These are phyloP conservation scores for Synanthedon vespiformis DNA, from an alignment of 2,888 invertebrate genomes.

Conservation along the genomic window DNA sequence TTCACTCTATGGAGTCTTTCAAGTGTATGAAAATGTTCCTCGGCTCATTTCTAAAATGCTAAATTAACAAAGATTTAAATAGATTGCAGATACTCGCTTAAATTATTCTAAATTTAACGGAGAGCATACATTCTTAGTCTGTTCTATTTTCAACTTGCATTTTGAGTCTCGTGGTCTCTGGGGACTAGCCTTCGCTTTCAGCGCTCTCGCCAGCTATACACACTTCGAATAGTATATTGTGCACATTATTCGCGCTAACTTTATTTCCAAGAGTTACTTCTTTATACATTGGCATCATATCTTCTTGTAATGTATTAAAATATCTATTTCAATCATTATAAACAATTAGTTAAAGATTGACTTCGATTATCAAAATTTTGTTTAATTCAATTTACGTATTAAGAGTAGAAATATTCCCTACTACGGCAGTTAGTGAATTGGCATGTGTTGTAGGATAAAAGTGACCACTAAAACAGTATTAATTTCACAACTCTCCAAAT, in stretches of 20 bases:
- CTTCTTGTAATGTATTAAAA: conserved; percentile 65
- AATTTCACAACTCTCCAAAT: conserved; percentile 40
- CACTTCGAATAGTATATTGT: conserved; percentile 43
- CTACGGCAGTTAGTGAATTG: conserved; percentile 25
- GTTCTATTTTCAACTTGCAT: conserved; percentile 44
- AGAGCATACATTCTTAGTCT: conserved; percentile 40
- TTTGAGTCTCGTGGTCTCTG: conserved; percentile 25
- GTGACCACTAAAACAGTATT: conserved; percentile 10
- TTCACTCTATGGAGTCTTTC: neutral
- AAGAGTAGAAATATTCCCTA: conserved; percentile 8
- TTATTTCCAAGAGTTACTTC: neutral
- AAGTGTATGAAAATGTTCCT: conserved; percentile 47
- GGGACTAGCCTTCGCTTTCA: conserved; percentile 38
- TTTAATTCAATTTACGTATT: too few relatives aligned
- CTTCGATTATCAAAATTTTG: conserved; percentile 14
- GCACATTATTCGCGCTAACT: conserved; percentile 44
- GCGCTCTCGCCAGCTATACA: conserved; percentile 29
- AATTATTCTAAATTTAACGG: conserved; percentile 32
- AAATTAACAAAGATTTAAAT: conserved; percentile 47
- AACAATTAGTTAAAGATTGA: conserved; percentile 8
- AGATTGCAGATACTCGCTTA: conserved; percentile 49
- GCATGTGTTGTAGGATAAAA: conserved; percentile 31
- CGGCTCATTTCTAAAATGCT: conserved; percentile 39
- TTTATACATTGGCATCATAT: conserved; percentile 21
- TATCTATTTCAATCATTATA: conserved; percentile 12